phyloP scores from a whole-genome alignment of 2,113 vertebrate species.

The Oophaga pumilio region DNA sequence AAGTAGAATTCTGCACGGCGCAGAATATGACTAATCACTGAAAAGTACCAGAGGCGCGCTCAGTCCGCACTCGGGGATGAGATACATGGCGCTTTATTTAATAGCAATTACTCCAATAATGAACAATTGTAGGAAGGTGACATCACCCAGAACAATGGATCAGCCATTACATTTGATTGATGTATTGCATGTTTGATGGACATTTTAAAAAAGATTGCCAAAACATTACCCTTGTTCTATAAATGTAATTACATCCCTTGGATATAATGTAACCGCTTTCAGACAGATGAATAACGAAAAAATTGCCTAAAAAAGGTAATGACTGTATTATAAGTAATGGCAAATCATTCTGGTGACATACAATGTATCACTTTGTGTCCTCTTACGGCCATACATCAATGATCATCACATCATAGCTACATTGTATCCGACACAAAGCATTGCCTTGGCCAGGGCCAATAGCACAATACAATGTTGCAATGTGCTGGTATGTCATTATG shows the following conservation, averaged over 20 bases:
- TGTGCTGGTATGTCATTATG: neutral
- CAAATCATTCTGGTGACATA: neutral
- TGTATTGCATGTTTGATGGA: neutral
- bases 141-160: neutral
- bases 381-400: neutral
- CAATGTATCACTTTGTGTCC: neutral
- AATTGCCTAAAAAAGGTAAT: neutral
- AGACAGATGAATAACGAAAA: neutral
- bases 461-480: neutral
- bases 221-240: neutral
- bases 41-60: neutral
- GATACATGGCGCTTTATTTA: neutral
- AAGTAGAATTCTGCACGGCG: neutral
- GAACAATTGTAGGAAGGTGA: neutral
- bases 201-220: neutral
- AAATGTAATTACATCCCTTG: neutral
- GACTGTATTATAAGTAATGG: neutral
- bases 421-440: neutral
- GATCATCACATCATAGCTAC: neutral
- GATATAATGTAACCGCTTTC: neutral
- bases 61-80: neutral
- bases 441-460: neutral
- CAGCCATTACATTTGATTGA: neutral
- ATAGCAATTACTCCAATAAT: conserved; percentile 17
- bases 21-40: conserved; percentile 1